phyloP scores from a whole-genome alignment of 1,140 invertebrate genomes.

The Drosophila melanica region DNA sequence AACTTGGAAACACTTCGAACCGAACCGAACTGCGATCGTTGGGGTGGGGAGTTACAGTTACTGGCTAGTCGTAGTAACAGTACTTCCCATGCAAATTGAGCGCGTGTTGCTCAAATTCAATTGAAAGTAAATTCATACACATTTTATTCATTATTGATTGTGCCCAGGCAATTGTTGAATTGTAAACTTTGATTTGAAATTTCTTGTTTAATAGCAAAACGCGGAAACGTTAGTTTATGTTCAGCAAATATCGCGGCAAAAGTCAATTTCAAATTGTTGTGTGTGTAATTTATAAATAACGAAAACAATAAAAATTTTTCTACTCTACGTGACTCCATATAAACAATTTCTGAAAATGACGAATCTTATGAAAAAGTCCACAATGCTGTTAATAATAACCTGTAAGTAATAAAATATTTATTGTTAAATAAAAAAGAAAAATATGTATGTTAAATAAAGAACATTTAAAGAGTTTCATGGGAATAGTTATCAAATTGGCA shows the following conservation, averaged over 20 bases:
- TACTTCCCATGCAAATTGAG: conserved; percentile 5
- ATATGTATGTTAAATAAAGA: neutral
- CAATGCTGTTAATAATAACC: conserved; percentile 61
- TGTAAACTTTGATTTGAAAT: neutral
- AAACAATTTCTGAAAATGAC: conserved; percentile 7
- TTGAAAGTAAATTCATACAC: conserved; percentile 29
- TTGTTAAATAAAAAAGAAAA: neutral
- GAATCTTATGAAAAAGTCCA: conserved; percentile 2
- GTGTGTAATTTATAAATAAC: conserved; percentile 59
- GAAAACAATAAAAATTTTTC: conserved; percentile 16
- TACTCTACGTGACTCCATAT: conserved; percentile 3
- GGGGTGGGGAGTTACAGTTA: neutral
- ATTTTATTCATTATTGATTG: conserved; percentile 33
- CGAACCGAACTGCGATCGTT: conserved; percentile 6
- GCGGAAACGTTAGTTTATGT: conserved; percentile 38
- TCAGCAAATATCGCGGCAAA: conserved; percentile 2
- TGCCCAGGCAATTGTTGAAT: conserved; percentile 29
- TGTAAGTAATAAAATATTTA: conserved; percentile 47
- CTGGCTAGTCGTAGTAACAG: neutral
- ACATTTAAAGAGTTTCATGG: too few relatives aligned
- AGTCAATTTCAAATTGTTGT: conserved; percentile 9
- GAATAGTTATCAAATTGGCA: too few relatives aligned
- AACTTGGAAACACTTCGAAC: conserved; percentile 16
- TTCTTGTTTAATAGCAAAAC: conserved; percentile 32
- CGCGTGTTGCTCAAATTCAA: conserved; percentile 23